These are phyloP conservation scores for Aethes cnicana DNA, from an alignment of 2,888 invertebrate species.

Conservation along the genomic window DNA sequence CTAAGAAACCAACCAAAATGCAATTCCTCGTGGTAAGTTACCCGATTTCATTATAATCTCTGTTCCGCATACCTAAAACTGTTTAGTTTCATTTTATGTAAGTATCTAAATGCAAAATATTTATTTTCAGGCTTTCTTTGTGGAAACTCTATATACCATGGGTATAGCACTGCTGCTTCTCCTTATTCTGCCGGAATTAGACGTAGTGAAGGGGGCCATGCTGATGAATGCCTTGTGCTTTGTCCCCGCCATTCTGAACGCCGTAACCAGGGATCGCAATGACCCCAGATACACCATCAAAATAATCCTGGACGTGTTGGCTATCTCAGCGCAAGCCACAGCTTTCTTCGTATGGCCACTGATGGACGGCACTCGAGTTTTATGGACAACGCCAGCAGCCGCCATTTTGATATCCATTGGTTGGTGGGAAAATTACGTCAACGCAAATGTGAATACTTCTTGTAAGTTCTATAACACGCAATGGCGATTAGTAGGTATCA, in stretches of 20 bases:
- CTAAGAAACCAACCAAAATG: slow-evolving; percentile 75
- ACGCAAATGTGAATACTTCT: slow-evolving; percentile 52
- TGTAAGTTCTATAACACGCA: slow-evolving; percentile 42
- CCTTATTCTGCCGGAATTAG: slow-evolving; percentile 89
- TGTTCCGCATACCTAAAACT: background rate
- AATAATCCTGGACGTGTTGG: slow-evolving; percentile 80
- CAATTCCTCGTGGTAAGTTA: slow-evolving; percentile 82
- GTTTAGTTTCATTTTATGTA: background rate
- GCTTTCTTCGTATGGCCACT: slow-evolving; percentile 88
- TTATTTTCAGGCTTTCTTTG: slow-evolving; percentile 80
- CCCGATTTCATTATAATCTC: background rate
- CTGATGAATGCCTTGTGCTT: slow-evolving; percentile 92
- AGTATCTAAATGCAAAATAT: background rate
- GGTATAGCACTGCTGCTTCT: slow-evolving; percentile 90
- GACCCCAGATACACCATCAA: slow-evolving; percentile 62
- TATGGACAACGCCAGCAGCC: slow-evolving; percentile 85
- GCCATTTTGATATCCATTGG: slow-evolving; percentile 87
- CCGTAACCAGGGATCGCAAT: slow-evolving; percentile 63
- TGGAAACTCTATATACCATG: slow-evolving; percentile 90
- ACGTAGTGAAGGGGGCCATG: slow-evolving; percentile 91
- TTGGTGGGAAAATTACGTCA: slow-evolving; percentile 93
- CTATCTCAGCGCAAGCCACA: slow-evolving; percentile 84
- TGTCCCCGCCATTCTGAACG: slow-evolving; percentile 89
- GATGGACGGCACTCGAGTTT: slow-evolving; percentile 64
- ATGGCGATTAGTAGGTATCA: background rate